Conservation (phyloP, 2,113 vertebrate genomes). For the Callorhinus ursinus region DNA sequence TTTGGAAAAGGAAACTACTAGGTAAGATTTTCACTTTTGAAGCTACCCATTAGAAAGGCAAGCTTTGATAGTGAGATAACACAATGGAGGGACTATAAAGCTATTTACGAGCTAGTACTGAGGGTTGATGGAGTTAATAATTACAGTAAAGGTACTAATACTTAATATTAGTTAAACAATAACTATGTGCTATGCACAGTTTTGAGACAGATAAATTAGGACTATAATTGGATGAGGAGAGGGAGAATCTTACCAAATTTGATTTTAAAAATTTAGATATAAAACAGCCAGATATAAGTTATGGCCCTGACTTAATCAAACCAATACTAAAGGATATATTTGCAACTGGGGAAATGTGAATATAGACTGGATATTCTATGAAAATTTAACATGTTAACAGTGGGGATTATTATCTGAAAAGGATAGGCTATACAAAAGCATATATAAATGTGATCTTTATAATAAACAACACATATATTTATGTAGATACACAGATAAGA, state of each 20-base stretch:
- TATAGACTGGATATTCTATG: background rate
- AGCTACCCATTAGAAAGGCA: background rate
- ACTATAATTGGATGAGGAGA: background rate
- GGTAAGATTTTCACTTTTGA: background rate
- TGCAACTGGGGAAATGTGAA: background rate
- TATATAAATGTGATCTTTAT: background rate
- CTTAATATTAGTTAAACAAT: background rate
- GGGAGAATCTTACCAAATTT: background rate
- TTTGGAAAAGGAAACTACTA: background rate
- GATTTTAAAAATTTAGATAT: conserved; percentile 25
- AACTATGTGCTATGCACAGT: background rate
- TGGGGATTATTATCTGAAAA: background rate
- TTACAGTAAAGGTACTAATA: background rate
- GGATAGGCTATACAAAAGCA: background rate
- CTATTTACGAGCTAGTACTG: background rate
- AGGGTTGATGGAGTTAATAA: background rate
- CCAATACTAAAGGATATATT: background rate
- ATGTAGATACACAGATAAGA: background rate
- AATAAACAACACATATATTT: background rate
- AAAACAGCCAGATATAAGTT: background rate
- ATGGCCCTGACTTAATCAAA: background rate
- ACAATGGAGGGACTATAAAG: background rate
- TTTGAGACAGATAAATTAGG: background rate
- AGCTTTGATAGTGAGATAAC: background rate
- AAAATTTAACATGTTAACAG: background rate